These are phyloP conservation scores for Helicoverpa armigera DNA, from an alignment of 1,140 invertebrate genomes.

Conservation along the genomic window DNA sequence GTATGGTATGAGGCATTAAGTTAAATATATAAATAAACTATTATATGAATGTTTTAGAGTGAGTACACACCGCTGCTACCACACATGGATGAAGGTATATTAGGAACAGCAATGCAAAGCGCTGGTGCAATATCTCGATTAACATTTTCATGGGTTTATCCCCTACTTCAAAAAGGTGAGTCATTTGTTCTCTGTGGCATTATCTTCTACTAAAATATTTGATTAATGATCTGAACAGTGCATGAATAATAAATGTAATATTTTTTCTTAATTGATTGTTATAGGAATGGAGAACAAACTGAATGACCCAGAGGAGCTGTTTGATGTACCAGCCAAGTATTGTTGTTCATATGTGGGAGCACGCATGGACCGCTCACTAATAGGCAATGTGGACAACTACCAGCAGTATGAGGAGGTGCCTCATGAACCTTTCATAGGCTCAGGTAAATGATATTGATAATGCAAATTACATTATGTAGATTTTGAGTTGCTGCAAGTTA, in stretches of 20 bases:
- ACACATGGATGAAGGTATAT: slow-evolving; percentile 87
- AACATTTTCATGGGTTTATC: slow-evolving; percentile 95
- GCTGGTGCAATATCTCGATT: slow-evolving; percentile 91
- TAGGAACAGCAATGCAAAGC: slow-evolving; percentile 94
- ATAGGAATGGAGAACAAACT: slow-evolving; percentile 89
- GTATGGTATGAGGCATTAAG: background rate
- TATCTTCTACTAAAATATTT: background rate
- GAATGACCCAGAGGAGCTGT: slow-evolving; percentile 93
- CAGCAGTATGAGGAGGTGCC: slow-evolving; percentile 78
- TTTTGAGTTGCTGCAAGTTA: background rate
- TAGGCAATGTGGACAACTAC: slow-evolving; percentile 81
- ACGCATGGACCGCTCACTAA: slow-evolving; percentile 87
- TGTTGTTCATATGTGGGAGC: slow-evolving; percentile 88
- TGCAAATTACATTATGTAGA: background rate
- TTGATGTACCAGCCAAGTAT: slow-evolving; percentile 92
- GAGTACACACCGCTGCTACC: slow-evolving; percentile 89
- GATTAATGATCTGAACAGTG: background rate
- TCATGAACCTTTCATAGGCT: slow-evolving; percentile 80
- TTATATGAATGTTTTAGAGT: slow-evolving; percentile 66
- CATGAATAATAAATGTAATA: background rate
- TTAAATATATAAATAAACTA: slow-evolving; percentile 4
- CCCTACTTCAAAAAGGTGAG: slow-evolving; percentile 93
- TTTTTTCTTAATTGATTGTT: slow-evolving; percentile 49
- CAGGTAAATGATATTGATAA: slow-evolving; percentile 60
- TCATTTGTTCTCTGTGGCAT: background rate